These are phyloP conservation scores for Montipora sp. DNA, from an alignment of 64 coral and sea anemone species.

Conservation along the genomic window DNA sequence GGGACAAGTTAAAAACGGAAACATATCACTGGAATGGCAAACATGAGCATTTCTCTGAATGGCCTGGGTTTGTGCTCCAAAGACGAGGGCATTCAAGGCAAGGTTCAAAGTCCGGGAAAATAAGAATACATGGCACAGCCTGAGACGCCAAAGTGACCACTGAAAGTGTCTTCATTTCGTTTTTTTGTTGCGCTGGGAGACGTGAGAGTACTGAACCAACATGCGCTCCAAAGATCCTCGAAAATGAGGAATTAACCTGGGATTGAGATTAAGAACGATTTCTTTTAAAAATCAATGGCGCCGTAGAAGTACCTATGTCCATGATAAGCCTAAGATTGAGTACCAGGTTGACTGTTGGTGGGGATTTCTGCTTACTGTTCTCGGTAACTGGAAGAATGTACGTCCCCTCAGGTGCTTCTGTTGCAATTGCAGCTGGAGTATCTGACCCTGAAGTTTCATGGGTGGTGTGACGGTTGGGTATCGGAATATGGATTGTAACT, in stretches of 20 bases:
- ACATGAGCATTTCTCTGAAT: neutral
- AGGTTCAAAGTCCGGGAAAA: too few species aligned
- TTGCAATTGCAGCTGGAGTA: constrained; percentile 8
- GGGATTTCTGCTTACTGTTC: neutral
- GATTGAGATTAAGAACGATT: neutral
- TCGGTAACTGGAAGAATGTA: constrained; percentile 29
- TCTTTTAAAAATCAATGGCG: neutral
- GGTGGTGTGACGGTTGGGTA: neutral
- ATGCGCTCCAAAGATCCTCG: neutral
- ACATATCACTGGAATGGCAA: neutral
- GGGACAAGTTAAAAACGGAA: too few species aligned
- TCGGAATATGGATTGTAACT: constrained; percentile 46
- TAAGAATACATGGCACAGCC: too few species aligned
- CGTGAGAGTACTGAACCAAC: neutral
- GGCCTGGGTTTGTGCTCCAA: too few species aligned
- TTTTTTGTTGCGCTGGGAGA: too few species aligned
- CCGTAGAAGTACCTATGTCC: neutral
- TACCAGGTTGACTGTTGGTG: constrained; percentile 16
- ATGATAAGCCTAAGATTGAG: constrained; percentile 20
- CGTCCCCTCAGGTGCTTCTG: constrained; percentile 27
- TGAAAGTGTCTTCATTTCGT: too few species aligned
- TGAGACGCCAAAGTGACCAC: too few species aligned
- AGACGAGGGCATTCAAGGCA: too few species aligned
- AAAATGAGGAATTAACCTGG: neutral
- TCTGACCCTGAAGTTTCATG: neutral